Evolutionary conservation across 2,888 invertebrate genomes (phyloP).

Genomic region (Melinaea menophilus): DNA sequence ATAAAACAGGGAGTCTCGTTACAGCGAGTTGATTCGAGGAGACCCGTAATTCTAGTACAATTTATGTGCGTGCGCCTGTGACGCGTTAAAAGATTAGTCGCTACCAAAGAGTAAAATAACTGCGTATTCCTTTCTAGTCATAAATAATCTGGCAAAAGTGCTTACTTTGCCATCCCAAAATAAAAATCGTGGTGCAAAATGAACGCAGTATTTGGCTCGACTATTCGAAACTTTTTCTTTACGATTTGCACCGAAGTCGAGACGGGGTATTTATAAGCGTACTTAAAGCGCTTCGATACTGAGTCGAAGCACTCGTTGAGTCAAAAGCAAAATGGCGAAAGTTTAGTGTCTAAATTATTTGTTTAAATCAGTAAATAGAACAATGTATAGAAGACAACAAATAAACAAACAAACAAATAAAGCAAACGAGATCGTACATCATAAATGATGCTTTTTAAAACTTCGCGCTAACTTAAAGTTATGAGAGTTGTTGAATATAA

Average conservation of each 20-base stretch:
- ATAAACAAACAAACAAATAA: neutral
- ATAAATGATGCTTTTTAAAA: no score
- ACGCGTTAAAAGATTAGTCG: conserved; percentile 73
- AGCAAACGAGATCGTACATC: no score
- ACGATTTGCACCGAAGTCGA: conserved; percentile 28
- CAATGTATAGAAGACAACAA: conserved; percentile 48
- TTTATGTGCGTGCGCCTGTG: conserved; percentile 75
- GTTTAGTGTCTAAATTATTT: conserved; percentile 57
- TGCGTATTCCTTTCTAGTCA: conserved; percentile 16
- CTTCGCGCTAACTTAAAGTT: no score
- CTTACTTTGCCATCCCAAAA: conserved; percentile 26
- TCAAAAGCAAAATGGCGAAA: conserved; percentile 40
- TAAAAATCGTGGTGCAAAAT: conserved; percentile 19
- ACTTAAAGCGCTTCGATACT: conserved; percentile 33
- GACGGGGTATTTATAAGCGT: conserved; percentile 33
- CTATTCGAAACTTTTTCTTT: conserved; percentile 32
- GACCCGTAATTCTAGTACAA: conserved; percentile 62
- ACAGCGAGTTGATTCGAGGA: conserved; percentile 53
- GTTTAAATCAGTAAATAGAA: conserved; percentile 58
- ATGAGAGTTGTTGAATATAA: no score
- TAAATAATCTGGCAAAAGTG: conserved; percentile 16
- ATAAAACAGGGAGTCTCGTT: conserved; percentile 52
- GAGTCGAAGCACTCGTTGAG: conserved; percentile 34
- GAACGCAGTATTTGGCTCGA: conserved; percentile 25
- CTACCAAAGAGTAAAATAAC: conserved; percentile 36